A percentile compares a stretch with the other conserved stretches of the same genome.
Evolutionary conservation across 2,113 vertebrate genomes (phyloP).

Genomic region (Phaetusa simplex): DNA sequence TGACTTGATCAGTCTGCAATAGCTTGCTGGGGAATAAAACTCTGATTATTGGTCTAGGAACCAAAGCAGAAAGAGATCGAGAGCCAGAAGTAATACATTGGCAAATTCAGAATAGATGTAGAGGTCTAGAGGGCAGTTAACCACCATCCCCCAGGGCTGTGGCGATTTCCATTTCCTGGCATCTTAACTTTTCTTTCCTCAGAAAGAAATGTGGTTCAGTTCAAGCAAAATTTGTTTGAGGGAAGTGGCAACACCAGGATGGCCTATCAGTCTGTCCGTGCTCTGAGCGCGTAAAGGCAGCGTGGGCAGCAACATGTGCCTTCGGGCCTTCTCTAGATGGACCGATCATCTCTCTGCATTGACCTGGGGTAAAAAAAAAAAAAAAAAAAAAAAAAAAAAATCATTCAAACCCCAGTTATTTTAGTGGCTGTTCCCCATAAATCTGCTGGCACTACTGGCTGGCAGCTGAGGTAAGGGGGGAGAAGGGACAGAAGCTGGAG

Average conservation of each 20-base stretch:
- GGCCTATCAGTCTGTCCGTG: background rate
- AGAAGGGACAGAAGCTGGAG: background rate
- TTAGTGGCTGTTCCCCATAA: background rate
- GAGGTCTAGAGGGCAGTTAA: background rate
- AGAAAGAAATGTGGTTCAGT: background rate
- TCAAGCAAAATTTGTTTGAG: background rate
- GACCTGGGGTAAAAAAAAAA: background rate
- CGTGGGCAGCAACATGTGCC: rapidly evolving
- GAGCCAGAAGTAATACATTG: background rate
- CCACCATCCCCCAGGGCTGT: background rate
- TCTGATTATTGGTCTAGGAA: background rate
- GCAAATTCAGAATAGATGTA: background rate
- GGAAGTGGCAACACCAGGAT: background rate
- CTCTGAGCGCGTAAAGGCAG: background rate
- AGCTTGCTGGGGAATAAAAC: background rate
- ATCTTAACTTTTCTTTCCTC: background rate
- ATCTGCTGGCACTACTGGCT: background rate
- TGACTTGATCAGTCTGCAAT: background rate
- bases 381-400: too few species aligned
- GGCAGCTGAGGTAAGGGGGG: background rate
- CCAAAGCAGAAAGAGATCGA: background rate
- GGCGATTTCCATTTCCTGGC: background rate
- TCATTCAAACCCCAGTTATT: rapidly evolving
- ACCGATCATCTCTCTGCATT: background rate
- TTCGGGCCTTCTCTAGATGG: background rate